These are phyloP conservation scores for Lagorchestes hirsutus DNA, from an alignment of 2,797 vertebrate species.

Conservation along the genomic window DNA sequence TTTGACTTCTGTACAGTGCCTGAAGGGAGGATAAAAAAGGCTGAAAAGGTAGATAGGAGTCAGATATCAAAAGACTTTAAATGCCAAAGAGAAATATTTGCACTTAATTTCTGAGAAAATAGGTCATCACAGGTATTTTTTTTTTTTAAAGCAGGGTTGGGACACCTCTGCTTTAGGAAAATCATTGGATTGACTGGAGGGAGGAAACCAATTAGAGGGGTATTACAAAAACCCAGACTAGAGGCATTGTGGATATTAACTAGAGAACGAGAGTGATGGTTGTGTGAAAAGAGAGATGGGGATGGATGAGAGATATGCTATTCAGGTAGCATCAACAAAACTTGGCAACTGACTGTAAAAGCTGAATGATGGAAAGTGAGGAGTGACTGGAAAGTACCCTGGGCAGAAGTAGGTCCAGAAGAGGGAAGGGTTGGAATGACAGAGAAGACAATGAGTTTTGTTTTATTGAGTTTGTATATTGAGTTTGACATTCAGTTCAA, in stretches of 20 bases:
- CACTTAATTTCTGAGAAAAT: not conserved
- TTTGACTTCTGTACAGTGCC: not conserved
- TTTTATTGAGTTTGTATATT: not conserved
- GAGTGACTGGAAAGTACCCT: not conserved
- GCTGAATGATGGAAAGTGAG: not conserved
- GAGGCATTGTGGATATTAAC: not conserved
- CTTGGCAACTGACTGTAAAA: not conserved
- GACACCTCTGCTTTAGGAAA: not conserved
- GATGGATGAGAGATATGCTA: not conserved
- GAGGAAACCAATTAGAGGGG: not conserved
- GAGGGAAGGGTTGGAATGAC: not conserved
- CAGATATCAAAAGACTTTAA: not conserved
- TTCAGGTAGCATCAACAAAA: not conserved
- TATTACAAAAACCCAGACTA: not conserved
- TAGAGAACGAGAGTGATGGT: not conserved
- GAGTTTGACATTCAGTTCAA: not conserved
- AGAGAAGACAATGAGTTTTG: not conserved
- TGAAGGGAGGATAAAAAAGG: not conserved
- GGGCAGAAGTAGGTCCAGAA: not conserved
- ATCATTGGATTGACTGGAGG: not conserved
- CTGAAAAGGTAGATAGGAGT: not conserved
- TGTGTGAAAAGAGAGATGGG: not conserved
- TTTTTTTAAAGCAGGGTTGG: not conserved
- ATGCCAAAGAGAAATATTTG: not conserved
- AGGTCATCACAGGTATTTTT: not conserved